Conservation (phyloP, 1,140 invertebrate species). For the Heliconius nattereri region DNA sequence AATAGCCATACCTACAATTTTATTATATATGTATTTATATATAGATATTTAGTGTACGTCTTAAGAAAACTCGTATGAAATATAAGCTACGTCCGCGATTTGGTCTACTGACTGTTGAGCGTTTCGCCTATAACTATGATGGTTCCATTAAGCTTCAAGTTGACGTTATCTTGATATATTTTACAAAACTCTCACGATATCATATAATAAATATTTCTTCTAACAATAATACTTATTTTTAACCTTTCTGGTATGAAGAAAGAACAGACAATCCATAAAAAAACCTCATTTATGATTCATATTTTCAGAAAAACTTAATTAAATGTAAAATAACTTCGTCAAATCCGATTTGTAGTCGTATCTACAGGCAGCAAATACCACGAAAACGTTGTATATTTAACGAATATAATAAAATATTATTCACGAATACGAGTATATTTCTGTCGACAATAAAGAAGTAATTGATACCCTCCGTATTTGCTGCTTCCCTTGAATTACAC, state of each 20-base stretch:
- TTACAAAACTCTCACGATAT: background rate
- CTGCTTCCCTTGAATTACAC: constrained; percentile 32
- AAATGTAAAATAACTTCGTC: no score
- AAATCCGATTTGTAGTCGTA: no score
- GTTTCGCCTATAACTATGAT: background rate
- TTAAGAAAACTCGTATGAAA: background rate
- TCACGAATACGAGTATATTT: background rate
- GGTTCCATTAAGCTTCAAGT: background rate
- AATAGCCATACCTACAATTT: no score
- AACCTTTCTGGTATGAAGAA: no score
- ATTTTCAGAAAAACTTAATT: no score
- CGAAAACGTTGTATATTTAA: background rate
- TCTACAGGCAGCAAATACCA: background rate
- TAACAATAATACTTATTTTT: no score
- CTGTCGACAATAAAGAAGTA: background rate
- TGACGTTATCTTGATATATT: background rate
- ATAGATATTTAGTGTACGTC: background rate
- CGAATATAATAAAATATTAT: background rate
- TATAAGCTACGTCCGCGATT: background rate
- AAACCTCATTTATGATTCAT: no score
- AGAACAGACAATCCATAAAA: no score
- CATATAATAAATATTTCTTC: background rate
- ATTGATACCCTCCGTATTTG: background rate
- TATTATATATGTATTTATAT: background rate
- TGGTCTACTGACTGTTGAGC: background rate